Base-by-base conservation (phyloP, 2,797 vertebrate genomes). In the Esox lucius region DNA sequence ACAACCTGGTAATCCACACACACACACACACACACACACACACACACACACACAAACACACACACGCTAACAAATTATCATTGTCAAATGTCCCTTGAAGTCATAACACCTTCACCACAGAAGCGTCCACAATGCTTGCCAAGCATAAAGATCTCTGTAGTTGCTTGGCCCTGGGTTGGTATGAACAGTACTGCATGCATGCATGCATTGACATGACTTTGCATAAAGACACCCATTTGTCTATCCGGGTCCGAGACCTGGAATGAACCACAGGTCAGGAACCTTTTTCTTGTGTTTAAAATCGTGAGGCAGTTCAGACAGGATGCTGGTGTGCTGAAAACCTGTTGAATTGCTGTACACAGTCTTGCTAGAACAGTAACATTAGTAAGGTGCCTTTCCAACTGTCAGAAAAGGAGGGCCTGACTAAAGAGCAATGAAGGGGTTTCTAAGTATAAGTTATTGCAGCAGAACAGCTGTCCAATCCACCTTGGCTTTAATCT, bases 381-480 rank as follows among this genome's bases (percentile, higher is more conserved):
- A 61, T 5, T 22, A 3, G 24, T 16, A 65, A 28, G 35, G 9
- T 64, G 42, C 42, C 65, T 53, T 48, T 49, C 65, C 33, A 24
- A 46, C 28, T 16, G 62, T 35, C 19, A 70, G 64, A 35, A 61
- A 22, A 5, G 26, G 17, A 59, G 28, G 28, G 11, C 48, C 75
- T 66, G 35, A 76, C 66, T 71, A 68, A 72, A 61, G 42, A 56
- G 70, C 15, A 51, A 68, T 42, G 28, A 53, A 53, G 56, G 61
- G 49, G 62, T 35, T 39, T 65, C 46, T 74, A 65, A 68, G 73
- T 67, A 53, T 68, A 67, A 74, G 39, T 74, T 68, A 74, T 74
- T 68, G 24, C 48, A 51, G 31, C 11, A 42, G 65, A 74, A 74
- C 73, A 74, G 73, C 73, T 68, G 73, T 74, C 49, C 22, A 61